Conservation (phyloP, 2,113 vertebrate genomes). For the Calidris pygmaea region DNA sequence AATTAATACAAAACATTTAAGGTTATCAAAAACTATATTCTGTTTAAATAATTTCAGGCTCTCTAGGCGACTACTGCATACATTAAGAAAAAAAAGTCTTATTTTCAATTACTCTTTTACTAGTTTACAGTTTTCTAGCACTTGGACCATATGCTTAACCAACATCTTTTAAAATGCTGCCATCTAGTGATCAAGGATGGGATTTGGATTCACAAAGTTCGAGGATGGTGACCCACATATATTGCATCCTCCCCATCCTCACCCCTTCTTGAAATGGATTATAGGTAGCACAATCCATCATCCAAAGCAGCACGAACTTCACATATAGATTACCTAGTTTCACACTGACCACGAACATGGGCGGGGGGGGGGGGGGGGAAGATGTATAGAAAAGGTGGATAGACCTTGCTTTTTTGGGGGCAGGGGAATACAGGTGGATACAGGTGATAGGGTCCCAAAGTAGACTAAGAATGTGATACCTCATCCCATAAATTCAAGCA, state of each 20-base stretch:
- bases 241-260: background rate
- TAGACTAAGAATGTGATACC: background rate
- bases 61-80: background rate
- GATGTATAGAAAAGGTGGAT: background rate
- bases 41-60: background rate
- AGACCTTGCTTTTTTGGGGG: background rate
- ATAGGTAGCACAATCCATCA: background rate
- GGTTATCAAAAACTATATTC: background rate
- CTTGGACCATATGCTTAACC: background rate
- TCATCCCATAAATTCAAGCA: background rate
- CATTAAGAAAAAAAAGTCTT: background rate
- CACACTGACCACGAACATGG: background rate
- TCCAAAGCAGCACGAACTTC: background rate
- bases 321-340: background rate
- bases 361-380: background rate
- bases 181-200: slow-evolving; percentile 10
- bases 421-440: background rate
- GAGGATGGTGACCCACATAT: background rate
- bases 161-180: background rate
- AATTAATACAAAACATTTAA: background rate
- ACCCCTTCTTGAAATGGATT: background rate
- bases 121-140: background rate
- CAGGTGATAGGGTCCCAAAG: background rate
- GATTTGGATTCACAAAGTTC: background rate
- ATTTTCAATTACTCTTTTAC: background rate